Evolutionary conservation across 2,113 vertebrate genomes (phyloP), one percentile per base, ranked within the genome.

Genomic region (Parus major): DNA sequence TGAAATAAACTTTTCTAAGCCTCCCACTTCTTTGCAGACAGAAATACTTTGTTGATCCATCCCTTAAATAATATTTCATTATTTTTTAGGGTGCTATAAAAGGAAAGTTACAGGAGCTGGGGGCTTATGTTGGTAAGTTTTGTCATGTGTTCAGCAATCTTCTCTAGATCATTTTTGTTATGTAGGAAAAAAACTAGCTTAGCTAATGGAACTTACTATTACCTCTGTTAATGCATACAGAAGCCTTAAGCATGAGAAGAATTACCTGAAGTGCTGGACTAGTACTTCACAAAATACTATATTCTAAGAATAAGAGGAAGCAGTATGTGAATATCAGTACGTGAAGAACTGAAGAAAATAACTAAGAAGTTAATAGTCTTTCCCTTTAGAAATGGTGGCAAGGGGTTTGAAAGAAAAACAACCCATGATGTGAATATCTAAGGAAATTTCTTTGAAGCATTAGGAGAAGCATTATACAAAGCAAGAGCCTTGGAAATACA

Each of bases 71-170:
- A 41, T 70, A 21, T 95, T 92, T 68, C 24, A 44, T 96, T 96
- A 57, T 96, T 94, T 96, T 95, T 91, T 61, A 99, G 99, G 98
- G 98, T 96, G 99, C 99, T 88, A 99, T 99, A 96, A 99, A 99
- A 96, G 98, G 98, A 61, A 99, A 99, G 96, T 97, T 99, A 57
- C 99, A 99, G 91, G 99, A 99, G 95, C 98, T 99, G 29, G 99
- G 99, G 57, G 99, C 99, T 60, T 99, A 99, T 86, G 99, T 99
- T 8, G 99, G 99, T 99, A 98, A 98, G 99, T 98, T 95, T 93
- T 88, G 57, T 64, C 28, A 28, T 14, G 7, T 57, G 16, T 70
- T 86, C 71, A 88, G 41, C 60, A 47, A 8, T 66, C 24, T 68
- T 75, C 21, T 56, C n/a, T 39, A 69, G 33, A 18, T 44, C 2